A percentile compares a stretch with the other conserved stretches of the same genome.
These are phyloP conservation scores for Seladonia tumulorum DNA, from an alignment of 2,888 invertebrate species.

Conservation along the genomic window DNA sequence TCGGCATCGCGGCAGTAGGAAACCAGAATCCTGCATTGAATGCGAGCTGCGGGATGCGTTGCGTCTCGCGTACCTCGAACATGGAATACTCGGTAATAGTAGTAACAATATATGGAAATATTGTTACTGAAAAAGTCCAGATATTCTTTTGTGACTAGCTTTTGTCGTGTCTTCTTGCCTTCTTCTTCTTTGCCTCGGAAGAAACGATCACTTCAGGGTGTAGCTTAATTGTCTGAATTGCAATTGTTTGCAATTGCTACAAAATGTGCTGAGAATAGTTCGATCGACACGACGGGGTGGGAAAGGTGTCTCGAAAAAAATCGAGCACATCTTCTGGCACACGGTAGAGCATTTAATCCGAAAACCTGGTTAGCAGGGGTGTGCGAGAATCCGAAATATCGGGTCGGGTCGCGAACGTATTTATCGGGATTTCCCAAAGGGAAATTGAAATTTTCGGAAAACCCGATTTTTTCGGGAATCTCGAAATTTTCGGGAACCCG, in stretches of 20 bases:
- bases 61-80: not conserved
- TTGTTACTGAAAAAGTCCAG: slow-evolving; percentile 21
- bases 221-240: no score
- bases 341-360: no score
- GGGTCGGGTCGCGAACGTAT: no score
- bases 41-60: not conserved
- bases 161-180: no score
- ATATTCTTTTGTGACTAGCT: not conserved
- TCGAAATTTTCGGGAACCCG: no score
- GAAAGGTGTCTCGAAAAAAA: not conserved
- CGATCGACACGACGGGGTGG: not conserved
- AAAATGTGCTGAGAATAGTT: not conserved
- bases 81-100: slow-evolving; percentile 35
- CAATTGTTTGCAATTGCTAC: not conserved
- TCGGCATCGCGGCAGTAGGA: not conserved
- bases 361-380: no score
- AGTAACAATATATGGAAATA: slow-evolving; percentile 32
- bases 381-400: no score
- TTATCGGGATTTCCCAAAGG: no score
- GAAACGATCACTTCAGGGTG: no score
- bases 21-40: slow-evolving; percentile 6
- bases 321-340: not conserved
- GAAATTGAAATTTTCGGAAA: no score
- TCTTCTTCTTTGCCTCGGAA: no score
- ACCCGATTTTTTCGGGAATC: no score